Evolutionary conservation across 2,888 invertebrate genomes (phyloP).

Genomic region (Coelopa pilipes): DNA sequence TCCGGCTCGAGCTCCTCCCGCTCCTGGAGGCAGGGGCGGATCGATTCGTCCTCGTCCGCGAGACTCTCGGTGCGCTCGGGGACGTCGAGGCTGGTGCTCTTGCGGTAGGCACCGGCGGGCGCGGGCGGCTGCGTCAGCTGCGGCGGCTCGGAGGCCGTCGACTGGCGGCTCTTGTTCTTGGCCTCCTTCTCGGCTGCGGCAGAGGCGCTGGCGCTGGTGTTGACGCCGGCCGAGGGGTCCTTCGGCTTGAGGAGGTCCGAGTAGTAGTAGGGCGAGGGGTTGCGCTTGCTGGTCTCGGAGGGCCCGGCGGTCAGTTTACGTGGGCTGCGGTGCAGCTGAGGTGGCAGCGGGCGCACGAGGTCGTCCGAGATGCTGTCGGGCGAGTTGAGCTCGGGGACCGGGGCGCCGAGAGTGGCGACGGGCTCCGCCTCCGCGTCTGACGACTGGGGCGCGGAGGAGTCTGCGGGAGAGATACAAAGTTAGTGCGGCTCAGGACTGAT

Average conservation of each 20-base stretch:
- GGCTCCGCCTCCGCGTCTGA: constrained; percentile 70
- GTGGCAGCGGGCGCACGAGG: constrained; percentile 66
- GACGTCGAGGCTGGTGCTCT: constrained; percentile 80
- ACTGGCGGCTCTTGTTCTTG: constrained; percentile 63
- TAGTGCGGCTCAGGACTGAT: neutral
- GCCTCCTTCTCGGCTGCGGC: constrained; percentile 52
- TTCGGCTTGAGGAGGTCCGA: constrained; percentile 76
- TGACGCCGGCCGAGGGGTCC: constrained; percentile 41
- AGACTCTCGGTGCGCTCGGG: constrained; percentile 68
- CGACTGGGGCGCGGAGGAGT: constrained; percentile 70
- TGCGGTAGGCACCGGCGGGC: constrained; percentile 70
- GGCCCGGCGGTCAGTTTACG: constrained; percentile 60
- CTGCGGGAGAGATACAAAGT: constrained; percentile 51
- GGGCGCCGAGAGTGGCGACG: constrained; percentile 65
- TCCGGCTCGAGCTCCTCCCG: constrained; percentile 17
- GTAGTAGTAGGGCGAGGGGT: constrained; percentile 87
- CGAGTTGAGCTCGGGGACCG: constrained; percentile 74
- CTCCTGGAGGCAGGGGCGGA: constrained; percentile 13
- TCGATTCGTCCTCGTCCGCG: constrained; percentile 4
- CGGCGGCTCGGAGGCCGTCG: constrained; percentile 68
- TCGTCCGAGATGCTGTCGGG: constrained; percentile 76
- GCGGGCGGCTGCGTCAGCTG: constrained; percentile 59
- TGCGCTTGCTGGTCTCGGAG: constrained; percentile 69
- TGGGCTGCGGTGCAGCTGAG: constrained; percentile 63
- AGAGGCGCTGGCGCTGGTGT: neutral